phyloP scores from a whole-genome alignment of 2,113 vertebrate genomes.

The Heterotis niloticus region DNA sequence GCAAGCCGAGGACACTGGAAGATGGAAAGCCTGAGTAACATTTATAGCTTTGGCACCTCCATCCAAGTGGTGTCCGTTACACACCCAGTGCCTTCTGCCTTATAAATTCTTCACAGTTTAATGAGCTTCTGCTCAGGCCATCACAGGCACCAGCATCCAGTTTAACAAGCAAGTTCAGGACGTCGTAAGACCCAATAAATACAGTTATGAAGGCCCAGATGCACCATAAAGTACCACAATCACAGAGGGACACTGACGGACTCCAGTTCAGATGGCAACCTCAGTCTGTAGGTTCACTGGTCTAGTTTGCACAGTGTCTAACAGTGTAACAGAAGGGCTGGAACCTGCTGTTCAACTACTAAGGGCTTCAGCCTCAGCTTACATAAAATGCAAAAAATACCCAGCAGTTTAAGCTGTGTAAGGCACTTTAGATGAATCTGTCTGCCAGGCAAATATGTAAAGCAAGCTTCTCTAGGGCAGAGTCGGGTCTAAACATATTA shows the following conservation, averaged over 20 bases:
- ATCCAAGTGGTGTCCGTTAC: constrained; percentile 18
- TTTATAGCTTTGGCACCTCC: constrained; percentile 13
- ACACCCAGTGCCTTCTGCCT: neutral
- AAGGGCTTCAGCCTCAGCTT: no score
- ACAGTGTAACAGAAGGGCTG: neutral
- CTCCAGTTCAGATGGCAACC: neutral
- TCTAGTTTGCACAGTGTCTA: neutral
- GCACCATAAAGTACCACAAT: neutral
- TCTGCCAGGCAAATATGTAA: neutral
- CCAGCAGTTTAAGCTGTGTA: no score
- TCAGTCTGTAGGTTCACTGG: neutral
- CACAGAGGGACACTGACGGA: neutral
- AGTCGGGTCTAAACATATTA: neutral
- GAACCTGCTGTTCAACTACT: neutral
- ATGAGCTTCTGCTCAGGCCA: neutral
- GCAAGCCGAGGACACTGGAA: neutral
- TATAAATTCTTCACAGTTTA: constrained; percentile 3
- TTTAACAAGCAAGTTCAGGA: neutral
- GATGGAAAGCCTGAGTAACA: constrained; percentile 16
- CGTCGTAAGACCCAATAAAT: neutral
- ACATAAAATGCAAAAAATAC: no score
- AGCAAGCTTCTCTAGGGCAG: neutral
- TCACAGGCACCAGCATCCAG: neutral
- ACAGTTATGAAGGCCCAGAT: neutral
- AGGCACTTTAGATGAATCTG: neutral